Base-by-base conservation (phyloP, 1,140 invertebrate genomes). In the Penaeus japonicus region DNA sequence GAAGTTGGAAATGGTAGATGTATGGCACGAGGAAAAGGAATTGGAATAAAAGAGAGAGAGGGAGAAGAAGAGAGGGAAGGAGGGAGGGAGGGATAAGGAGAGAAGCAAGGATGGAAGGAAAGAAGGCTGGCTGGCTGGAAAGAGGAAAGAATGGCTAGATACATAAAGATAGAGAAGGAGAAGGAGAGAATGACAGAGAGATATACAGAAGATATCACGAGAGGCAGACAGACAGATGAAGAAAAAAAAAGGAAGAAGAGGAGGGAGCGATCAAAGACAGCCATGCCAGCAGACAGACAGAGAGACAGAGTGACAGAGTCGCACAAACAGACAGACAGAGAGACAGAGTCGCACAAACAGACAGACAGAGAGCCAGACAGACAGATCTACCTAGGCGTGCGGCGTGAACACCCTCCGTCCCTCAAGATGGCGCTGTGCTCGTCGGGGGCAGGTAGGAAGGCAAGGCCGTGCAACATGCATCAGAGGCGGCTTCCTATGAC, bases 181-280 rank as follows among this genome's bases (percentile, higher is more conserved):
- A 59, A 30, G 35, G 24, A 83, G 57, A 65, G 57, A 35, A 18
- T n/a, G 81, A 83, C 30, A 79, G 77, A 79, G 77, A 79, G 77
- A 79, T 15, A 75, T 10, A 75, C 7, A 75, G 12, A 30, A 10
- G 7, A 47, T 0, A 47, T 10, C 2, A 47, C 2, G 35, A 39
- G 35, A 39, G 7, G 7, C 2, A 39, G 35, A 39, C 2, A 39
- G 35, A 39, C 7, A 39, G 7, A 39, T 7, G 7, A 7, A 39
- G 35, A 39, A 39, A 39, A 39, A 39, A 7, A 39, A 7, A 39
- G 7, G 7, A 7, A 39, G 35, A 39, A 39, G 7, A 7, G 35
- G 35, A 39, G 2, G 7, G 35, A 39, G 35, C 2, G 35, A 39
- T 2, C 2, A 39, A 7, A 7, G 35, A 39, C 7, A 39, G 35